Conservation (phyloP, 2,888 invertebrate species). For the Microplitis manilae region DNA sequence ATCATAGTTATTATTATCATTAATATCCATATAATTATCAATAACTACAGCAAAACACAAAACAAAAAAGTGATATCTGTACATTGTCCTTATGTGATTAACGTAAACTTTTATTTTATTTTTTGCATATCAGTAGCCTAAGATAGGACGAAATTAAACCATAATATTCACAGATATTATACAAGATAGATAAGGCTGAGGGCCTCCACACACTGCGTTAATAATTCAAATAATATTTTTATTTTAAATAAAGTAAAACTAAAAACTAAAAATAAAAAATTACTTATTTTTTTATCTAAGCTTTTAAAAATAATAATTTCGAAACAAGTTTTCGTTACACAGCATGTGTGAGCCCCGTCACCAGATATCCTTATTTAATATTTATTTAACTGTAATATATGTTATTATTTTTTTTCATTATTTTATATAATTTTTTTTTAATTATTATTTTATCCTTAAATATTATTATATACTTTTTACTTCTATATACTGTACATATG, state of each 20-base stretch:
- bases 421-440: constrained; percentile 51
- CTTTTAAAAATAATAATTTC: constrained; percentile 38
- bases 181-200: constrained; percentile 67
- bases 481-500: constrained; percentile 70
- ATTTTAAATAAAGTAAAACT: constrained; percentile 45
- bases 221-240: constrained; percentile 42
- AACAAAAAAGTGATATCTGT: constrained; percentile 72
- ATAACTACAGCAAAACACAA: constrained; percentile 73
- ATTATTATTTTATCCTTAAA: constrained; percentile 42
- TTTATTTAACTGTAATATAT: constrained; percentile 65
- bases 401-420: constrained; percentile 57
- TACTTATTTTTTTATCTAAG: constrained; percentile 28
- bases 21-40: constrained; percentile 72
- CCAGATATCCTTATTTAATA: constrained; percentile 60
- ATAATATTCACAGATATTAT: constrained; percentile 72
- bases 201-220: constrained; percentile 59
- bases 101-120: constrained; percentile 63
- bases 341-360: constrained; percentile 56
- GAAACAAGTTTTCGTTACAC: constrained; percentile 42
- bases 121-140: constrained; percentile 70
- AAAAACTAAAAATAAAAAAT: constrained; percentile 33
- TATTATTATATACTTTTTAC: constrained; percentile 47
- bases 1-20: constrained; percentile 72
- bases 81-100: constrained; percentile 70
- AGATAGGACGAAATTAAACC: constrained; percentile 71